Evolutionary conservation across 2,888 invertebrate genomes (phyloP).

Genomic region (Calameuta idolon): DNA sequence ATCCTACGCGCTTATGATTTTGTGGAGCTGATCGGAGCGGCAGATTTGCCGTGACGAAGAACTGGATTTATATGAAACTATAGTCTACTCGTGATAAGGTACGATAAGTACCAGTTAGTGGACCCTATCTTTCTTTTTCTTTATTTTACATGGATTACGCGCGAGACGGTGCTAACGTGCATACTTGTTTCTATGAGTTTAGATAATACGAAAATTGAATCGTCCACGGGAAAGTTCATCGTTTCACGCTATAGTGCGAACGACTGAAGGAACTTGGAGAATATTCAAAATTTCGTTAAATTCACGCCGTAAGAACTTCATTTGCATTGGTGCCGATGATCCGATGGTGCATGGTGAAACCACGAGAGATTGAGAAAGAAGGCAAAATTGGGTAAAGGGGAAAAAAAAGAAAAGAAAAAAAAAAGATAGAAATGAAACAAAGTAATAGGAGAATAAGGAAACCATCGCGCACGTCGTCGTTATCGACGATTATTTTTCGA

Average conservation of each 20-base stretch:
- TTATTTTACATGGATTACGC: neutral
- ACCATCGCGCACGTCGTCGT: constrained; percentile 27
- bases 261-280: neutral
- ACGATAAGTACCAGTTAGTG: neutral
- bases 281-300: neutral
- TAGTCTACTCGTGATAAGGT: neutral
- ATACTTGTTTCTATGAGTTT: neutral
- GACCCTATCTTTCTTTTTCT: neutral
- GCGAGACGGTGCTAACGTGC: neutral
- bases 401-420: no score
- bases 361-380: neutral
- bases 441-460: neutral
- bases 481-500: constrained; percentile 36
- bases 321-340: neutral
- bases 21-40: neutral
- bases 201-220: neutral
- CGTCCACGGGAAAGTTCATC: neutral
- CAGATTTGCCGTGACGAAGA: neutral
- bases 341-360: neutral
- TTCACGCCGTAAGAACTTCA: neutral
- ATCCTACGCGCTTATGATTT: neutral
- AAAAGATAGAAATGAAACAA: no score
- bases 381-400: no score
- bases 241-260: neutral
- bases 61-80: neutral